These are phyloP conservation scores for Cataglyphis albicans DNA, from an alignment of 2,888 invertebrate species.

Conservation along the genomic window DNA sequence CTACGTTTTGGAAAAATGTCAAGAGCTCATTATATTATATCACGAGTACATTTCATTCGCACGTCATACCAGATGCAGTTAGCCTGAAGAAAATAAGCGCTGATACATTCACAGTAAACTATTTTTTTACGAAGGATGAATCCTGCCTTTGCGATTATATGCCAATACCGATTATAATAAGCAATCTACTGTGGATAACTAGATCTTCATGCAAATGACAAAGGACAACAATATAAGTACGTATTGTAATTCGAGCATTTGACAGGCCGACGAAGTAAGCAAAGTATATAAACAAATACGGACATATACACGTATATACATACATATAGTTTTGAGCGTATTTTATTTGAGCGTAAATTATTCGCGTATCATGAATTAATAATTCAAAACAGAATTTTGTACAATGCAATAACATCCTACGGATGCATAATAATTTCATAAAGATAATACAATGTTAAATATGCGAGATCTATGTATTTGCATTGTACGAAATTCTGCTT, in stretches of 20 bases:
- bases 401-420: neutral
- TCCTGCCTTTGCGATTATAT: conserved; percentile 60
- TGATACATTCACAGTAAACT: conserved; percentile 69
- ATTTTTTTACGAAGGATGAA: conserved; percentile 72
- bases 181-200: conserved; percentile 32
- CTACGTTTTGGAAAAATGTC: conserved; percentile 32
- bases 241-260: conserved; percentile 67
- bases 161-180: conserved; percentile 32
- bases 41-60: conserved; percentile 24
- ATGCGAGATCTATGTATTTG: neutral
- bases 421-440: conserved; percentile 7
- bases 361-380: neutral
- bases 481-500: conserved; percentile 10
- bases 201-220: conserved; percentile 5
- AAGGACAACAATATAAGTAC: conserved; percentile 56
- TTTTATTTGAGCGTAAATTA: neutral
- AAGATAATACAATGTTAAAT: neutral
- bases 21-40: conserved; percentile 23
- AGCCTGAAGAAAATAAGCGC: conserved; percentile 44
- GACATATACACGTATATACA: neutral
- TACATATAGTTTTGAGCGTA: neutral
- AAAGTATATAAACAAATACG: neutral
- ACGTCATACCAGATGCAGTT: conserved; percentile 47
- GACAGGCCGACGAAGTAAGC: conserved; percentile 51
- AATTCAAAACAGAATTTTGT: conserved; percentile 11